Evolutionary conservation across 2,888 invertebrate species (phyloP).

Genomic region (Cryptus viduatorius): DNA sequence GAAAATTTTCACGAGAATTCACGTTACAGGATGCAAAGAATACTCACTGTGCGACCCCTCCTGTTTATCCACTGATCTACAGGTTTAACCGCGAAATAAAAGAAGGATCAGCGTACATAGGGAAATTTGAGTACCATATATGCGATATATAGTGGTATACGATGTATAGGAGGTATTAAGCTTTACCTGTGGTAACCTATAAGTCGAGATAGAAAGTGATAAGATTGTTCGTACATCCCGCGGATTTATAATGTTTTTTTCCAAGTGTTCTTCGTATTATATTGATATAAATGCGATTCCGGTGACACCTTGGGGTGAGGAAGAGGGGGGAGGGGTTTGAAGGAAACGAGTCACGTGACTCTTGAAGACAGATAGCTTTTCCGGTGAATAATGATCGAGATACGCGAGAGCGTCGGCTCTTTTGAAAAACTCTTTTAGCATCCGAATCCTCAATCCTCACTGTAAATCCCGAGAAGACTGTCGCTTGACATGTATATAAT

Average conservation of each 20-base stretch:
- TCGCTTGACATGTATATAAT: background rate
- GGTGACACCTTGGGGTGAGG: background rate
- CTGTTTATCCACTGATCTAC: constrained; percentile 15
- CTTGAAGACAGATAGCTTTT: constrained; percentile 16
- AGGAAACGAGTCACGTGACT: background rate
- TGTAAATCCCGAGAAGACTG: background rate
- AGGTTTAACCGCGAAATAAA: constrained; percentile 16
- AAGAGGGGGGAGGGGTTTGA: background rate
- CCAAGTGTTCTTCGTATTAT: background rate
- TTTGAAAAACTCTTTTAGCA: background rate
- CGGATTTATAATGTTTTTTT: constrained; percentile 14
- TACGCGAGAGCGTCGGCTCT: background rate
- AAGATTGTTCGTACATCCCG: background rate
- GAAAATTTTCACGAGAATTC: constrained; percentile 13
- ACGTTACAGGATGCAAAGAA: background rate
- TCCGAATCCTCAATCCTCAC: background rate
- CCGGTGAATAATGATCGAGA: constrained; percentile 17
- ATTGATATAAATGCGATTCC: constrained; percentile 34
- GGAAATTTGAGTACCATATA: background rate
- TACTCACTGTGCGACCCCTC: background rate
- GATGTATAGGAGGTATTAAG: background rate
- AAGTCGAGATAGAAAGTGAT: constrained; percentile 14
- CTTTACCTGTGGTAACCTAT: background rate
- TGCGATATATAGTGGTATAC: background rate
- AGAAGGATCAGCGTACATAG: background rate